Evolutionary conservation across 2,888 invertebrate genomes (phyloP).

Genomic region (Mythimna lalbum): DNA sequence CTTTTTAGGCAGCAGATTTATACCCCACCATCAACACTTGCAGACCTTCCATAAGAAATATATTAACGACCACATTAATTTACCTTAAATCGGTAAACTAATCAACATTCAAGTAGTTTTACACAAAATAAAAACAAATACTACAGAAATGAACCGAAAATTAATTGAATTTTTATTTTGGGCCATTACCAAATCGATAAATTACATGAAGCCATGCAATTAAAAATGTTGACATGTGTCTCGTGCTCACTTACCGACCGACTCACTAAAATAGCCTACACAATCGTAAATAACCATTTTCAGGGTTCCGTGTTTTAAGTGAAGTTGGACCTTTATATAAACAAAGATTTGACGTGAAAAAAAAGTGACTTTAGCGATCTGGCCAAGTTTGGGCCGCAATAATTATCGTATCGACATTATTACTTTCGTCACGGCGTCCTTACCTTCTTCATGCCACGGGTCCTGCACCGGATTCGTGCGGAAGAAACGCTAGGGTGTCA

Average conservation of each 20-base stretch:
- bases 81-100: conserved; percentile 49
- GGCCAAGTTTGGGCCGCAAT: too few species aligned
- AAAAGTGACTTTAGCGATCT: too few species aligned
- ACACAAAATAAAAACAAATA: conserved; percentile 70
- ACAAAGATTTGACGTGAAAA: too few species aligned
- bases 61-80: conserved; percentile 51
- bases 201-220: conserved; percentile 70
- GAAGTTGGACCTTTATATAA: not conserved
- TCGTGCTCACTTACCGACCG: conserved; percentile 62
- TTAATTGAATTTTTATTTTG: conserved; percentile 78
- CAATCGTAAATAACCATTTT: conserved; percentile 57
- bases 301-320: conserved; percentile 51
- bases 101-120: conserved; percentile 63
- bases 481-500: too few species aligned
- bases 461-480: too few species aligned
- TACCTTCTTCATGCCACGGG: too few species aligned
- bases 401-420: too few species aligned
- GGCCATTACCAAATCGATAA: conserved; percentile 69
- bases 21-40: conserved; percentile 15
- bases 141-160: conserved; percentile 64
- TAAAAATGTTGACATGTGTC: conserved; percentile 75
- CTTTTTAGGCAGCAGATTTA: conserved; percentile 33
- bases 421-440: too few species aligned
- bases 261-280: conserved; percentile 68
- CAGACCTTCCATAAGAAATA: conserved; percentile 27